Conservation (phyloP, 2,888 invertebrate genomes). For the Phyto melanocephala region DNA sequence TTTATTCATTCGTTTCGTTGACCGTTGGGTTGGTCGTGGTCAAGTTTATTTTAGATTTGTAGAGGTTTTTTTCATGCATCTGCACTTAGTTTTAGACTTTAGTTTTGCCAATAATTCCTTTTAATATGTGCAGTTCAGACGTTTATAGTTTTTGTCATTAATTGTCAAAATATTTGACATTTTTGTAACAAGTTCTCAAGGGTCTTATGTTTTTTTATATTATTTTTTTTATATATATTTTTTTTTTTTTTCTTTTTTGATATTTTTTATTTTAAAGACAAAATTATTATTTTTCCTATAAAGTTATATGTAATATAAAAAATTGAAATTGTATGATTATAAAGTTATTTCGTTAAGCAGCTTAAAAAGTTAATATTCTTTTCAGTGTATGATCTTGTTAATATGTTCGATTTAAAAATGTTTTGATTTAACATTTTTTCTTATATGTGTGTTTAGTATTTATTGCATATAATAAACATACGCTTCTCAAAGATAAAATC, state of each 20-base stretch:
- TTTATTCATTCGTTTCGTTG: not conserved
- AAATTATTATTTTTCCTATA: not conserved
- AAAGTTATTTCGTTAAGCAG: not conserved
- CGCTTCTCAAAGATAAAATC: too few relatives aligned
- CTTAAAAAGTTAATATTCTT: not conserved
- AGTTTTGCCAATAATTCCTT: constrained; percentile 50
- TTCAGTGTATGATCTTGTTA: not conserved
- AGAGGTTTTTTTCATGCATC: not conserved
- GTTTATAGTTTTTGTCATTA: constrained; percentile 63
- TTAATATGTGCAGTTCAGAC: constrained; percentile 47
- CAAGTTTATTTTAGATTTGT: constrained; percentile 19
- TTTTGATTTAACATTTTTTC: too few relatives aligned
- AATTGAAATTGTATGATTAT: constrained; percentile 15
- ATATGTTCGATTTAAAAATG: not conserved
- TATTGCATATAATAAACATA: too few relatives aligned
- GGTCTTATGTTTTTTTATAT: constrained; percentile 7
- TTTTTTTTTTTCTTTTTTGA: constrained; percentile 1
- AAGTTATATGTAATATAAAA: too few relatives aligned
- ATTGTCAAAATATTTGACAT: constrained; percentile 63
- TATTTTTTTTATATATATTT: too few relatives aligned
- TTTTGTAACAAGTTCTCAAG: constrained; percentile 53
- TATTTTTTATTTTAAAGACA: not conserved
- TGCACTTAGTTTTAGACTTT: not conserved
- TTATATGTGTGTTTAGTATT: too few relatives aligned
- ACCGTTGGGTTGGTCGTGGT: not conserved